Evolutionary conservation across 1,140 invertebrate species (phyloP).

Genomic region (Brachionus koreanus): DNA sequence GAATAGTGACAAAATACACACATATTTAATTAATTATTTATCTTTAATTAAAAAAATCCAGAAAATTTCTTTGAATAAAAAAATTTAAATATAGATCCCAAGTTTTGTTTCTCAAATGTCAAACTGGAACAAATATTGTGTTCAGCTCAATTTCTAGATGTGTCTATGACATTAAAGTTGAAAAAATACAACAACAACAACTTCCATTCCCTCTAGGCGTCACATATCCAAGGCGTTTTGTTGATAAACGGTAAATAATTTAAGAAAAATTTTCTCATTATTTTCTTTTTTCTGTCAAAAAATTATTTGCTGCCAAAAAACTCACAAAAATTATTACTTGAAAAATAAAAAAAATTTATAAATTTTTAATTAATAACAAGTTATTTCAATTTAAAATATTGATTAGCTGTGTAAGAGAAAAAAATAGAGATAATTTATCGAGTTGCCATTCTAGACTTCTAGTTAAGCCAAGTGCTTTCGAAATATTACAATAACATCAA

Average conservation of each 20-base stretch:
- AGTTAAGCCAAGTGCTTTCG: constrained; percentile 12
- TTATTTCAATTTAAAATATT: constrained; percentile 19
- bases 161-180: neutral
- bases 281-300: neutral
- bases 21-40: neutral
- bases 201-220: neutral
- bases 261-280: neutral
- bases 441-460: neutral
- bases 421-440: neutral
- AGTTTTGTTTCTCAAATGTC: neutral
- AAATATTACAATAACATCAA: constrained; percentile 17
- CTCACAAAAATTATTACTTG: neutral
- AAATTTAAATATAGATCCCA: neutral
- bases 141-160: neutral
- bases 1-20: neutral
- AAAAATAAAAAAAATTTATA: constrained; percentile 30
- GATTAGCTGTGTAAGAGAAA: neutral
- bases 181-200: neutral
- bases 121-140: neutral
- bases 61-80: neutral
- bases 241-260: constrained; percentile 6
- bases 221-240: neutral
- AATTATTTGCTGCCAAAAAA: neutral
- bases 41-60: neutral
- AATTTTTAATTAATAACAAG: constrained; percentile 30